Conservation (phyloP, 2,888 invertebrate genomes). For the Thecocarcelia acutangulata region DNA sequence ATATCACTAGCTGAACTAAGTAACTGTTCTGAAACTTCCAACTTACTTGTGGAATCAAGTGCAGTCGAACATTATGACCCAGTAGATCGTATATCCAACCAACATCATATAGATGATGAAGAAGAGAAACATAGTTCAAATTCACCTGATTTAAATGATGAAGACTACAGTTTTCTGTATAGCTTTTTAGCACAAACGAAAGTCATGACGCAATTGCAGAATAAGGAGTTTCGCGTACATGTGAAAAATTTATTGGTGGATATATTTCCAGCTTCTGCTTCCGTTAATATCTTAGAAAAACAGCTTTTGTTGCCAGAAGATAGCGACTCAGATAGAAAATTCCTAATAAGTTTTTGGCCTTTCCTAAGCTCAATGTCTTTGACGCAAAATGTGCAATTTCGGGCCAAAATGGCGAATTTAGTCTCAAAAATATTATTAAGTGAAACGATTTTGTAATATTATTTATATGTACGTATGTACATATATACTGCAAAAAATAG, state of each 20-base stretch:
- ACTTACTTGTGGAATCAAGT: too few species aligned
- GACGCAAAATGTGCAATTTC: constrained; percentile 76
- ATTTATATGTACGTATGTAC: too few species aligned
- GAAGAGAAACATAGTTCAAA: too few species aligned
- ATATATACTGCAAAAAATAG: too few species aligned
- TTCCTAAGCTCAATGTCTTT: constrained; percentile 77
- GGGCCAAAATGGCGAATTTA: constrained; percentile 76
- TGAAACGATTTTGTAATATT: neutral
- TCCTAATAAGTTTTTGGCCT: constrained; percentile 77
- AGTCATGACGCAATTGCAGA: neutral
- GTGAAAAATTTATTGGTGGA: neutral
- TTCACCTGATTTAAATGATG: neutral
- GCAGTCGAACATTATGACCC: too few species aligned
- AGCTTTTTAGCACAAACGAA: neutral
- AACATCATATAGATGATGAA: neutral
- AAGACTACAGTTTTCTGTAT: neutral
- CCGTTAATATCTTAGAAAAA: neutral
- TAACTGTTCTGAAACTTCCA: too few species aligned
- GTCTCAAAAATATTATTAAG: constrained; percentile 73
- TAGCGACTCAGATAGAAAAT: constrained; percentile 78
- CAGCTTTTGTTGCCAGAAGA: constrained; percentile 69
- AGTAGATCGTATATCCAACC: too few species aligned
- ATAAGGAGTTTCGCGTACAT: neutral
- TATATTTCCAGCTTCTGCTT: neutral
- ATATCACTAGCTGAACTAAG: too few species aligned